phyloP scores from a whole-genome alignment of 2,888 invertebrate species.

The Caenorhabditis sp. region DNA sequence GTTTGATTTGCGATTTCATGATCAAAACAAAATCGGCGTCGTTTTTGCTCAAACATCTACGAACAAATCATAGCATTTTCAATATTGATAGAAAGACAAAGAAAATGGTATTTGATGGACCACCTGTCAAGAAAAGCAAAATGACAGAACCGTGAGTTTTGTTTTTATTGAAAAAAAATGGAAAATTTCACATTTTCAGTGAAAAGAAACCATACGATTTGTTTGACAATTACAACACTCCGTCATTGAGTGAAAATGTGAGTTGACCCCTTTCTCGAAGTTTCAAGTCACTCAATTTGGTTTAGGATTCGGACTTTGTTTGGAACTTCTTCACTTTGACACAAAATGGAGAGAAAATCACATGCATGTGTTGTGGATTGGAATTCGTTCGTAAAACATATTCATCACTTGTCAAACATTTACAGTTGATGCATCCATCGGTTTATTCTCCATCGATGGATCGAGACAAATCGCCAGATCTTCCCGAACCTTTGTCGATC shows the following conservation, averaged over 20 bases:
- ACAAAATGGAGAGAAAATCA: no score
- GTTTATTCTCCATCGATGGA: background rate
- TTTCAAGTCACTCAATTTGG: background rate
- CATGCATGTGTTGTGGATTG: conserved; percentile 4
- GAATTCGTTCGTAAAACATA: background rate
- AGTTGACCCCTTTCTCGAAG: background rate
- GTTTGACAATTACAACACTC: background rate
- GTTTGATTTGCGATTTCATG: background rate
- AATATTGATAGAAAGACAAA: background rate
- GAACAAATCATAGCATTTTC: background rate
- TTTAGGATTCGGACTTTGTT: background rate
- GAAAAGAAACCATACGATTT: background rate
- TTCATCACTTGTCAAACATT: background rate
- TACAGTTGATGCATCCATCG: conserved; percentile 4
- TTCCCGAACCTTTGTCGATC: background rate
- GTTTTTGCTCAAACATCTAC: background rate
- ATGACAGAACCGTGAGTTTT: background rate
- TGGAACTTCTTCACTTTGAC: conserved; percentile 2
- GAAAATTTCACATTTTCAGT: background rate
- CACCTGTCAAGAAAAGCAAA: background rate
- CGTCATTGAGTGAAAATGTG: background rate
- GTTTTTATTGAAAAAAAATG: background rate
- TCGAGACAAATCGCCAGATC: background rate
- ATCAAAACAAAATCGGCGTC: background rate
- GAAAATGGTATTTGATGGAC: background rate